Percentiles rank a stretch among this genome's conserved stretches.
Evolutionary conservation across 2,888 invertebrate species (phyloP).

Genomic region (Eumacrocentrus americanus): DNA sequence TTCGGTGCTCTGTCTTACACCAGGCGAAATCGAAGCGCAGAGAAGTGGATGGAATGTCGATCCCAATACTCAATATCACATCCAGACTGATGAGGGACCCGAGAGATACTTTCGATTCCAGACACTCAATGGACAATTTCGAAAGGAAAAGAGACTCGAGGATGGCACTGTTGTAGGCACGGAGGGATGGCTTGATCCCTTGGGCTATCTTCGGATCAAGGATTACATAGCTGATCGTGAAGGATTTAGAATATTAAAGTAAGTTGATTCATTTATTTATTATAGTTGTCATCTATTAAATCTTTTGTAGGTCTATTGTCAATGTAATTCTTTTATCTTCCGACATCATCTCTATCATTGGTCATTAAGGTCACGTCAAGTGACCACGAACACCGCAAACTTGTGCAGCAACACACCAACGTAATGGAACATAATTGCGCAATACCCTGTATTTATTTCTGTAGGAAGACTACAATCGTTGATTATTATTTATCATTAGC

Average conservation of each 20-base stretch:
- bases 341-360: neutral
- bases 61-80: conserved; percentile 81
- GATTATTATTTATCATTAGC: conserved; percentile 11
- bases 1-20: conserved; percentile 53
- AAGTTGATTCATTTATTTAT: conserved; percentile 15
- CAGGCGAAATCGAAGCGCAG: conserved; percentile 56
- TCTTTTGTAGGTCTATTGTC: neutral
- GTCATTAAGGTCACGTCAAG: conserved; percentile 6
- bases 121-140: conserved; percentile 86
- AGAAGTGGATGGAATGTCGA: conserved; percentile 68
- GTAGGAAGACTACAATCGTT: conserved; percentile 8
- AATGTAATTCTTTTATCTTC: neutral
- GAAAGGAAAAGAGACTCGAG: conserved; percentile 84
- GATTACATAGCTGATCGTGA: conserved; percentile 88
- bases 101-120: conserved; percentile 89
- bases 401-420: neutral
- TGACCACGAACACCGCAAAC: neutral
- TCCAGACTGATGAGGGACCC: conserved; percentile 91
- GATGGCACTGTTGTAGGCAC: conserved; percentile 88
- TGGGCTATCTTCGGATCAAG: conserved; percentile 79
- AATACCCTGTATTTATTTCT: conserved; percentile 4
- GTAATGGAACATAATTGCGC: neutral
- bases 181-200: conserved; percentile 87
- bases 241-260: conserved; percentile 79
- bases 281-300: neutral